phyloP scores from a whole-genome alignment of 2,113 vertebrate species.

The Pelecanus crispus region DNA sequence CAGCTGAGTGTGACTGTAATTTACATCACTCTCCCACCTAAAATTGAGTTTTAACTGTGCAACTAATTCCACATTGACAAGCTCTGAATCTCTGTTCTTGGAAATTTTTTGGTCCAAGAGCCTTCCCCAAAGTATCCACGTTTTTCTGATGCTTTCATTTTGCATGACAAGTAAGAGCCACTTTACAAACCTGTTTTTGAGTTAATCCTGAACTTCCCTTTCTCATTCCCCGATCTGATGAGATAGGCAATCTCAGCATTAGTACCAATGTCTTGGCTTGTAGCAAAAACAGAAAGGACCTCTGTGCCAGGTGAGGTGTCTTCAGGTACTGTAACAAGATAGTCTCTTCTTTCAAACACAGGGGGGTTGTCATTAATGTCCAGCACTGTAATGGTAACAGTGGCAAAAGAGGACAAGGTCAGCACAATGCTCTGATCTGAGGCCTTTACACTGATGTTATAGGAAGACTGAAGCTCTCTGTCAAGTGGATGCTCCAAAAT shows the following conservation, averaged over 20 bases:
- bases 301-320: slow-evolving; percentile 83
- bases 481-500: slow-evolving; percentile 87
- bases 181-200: slow-evolving; percentile 81
- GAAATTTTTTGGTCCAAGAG: neutral
- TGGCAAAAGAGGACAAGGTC: slow-evolving; percentile 83
- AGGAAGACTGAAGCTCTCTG: slow-evolving; percentile 86
- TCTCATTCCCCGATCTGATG: slow-evolving; percentile 92
- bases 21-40: neutral
- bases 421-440: slow-evolving; percentile 82
- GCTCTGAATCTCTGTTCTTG: neutral
- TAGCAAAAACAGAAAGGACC: slow-evolving; percentile 87
- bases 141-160: neutral
- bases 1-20: neutral
- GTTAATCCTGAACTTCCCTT: slow-evolving; percentile 89
- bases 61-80: neutral
- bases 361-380: slow-evolving; percentile 98
- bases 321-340: slow-evolving; percentile 87
- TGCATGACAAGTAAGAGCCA: neutral
- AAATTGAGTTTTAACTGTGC: neutral
- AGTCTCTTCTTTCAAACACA: slow-evolving; percentile 92
- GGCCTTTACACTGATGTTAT: slow-evolving; percentile 85
- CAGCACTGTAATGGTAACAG: slow-evolving; percentile 87
- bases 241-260: slow-evolving; percentile 94
- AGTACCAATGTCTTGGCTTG: slow-evolving; percentile 95
- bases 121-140: neutral